A percentile compares a stretch with the other conserved stretches of the same genome.
Evolutionary conservation across 2,888 invertebrate species (phyloP).

Genomic region (Sesamia inferens): DNA sequence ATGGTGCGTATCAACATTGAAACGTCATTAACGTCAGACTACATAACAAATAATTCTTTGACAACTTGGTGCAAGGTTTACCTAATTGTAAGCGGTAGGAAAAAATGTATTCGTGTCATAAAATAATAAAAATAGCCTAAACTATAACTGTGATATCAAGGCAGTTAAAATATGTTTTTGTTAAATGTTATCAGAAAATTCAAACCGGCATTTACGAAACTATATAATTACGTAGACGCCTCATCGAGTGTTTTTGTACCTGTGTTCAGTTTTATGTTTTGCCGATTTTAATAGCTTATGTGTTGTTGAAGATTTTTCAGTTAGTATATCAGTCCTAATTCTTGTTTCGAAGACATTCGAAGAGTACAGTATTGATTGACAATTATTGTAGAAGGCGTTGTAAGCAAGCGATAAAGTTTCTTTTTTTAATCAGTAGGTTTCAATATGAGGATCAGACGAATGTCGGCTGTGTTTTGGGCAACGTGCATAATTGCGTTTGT

Average conservation of each 20-base stretch:
- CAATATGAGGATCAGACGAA: slow-evolving; percentile 89
- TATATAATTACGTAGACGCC: slow-evolving; percentile 23
- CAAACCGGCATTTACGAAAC: slow-evolving; percentile 30
- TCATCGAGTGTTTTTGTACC: slow-evolving; percentile 15
- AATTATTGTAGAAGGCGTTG: slow-evolving; percentile 5
- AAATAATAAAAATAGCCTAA: slow-evolving; percentile 28
- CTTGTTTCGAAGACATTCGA: neutral
- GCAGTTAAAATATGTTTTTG: slow-evolving; percentile 30
- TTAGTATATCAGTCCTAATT: neutral
- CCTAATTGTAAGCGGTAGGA: slow-evolving; percentile 30
- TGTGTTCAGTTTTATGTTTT: slow-evolving; percentile 34
- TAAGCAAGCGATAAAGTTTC: neutral
- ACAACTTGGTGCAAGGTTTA: slow-evolving; percentile 5
- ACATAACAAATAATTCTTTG: slow-evolving; percentile 26
- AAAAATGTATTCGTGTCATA: slow-evolving; percentile 49
- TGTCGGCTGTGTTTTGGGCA: slow-evolving; percentile 91
- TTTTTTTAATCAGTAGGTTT: slow-evolving; percentile 17
- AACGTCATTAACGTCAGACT: slow-evolving; percentile 31
- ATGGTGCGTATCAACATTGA: too few relatives aligned
- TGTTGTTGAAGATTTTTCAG: neutral
- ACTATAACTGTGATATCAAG: slow-evolving; percentile 25
- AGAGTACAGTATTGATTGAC: neutral
- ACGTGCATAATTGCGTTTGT: slow-evolving; percentile 90
- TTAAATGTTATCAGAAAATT: slow-evolving; percentile 23
- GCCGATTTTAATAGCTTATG: slow-evolving; percentile 2